These are phyloP conservation scores for Phytoseiulus persimilis DNA, from an alignment of 2,888 invertebrate genomes.

Conservation along the genomic window DNA sequence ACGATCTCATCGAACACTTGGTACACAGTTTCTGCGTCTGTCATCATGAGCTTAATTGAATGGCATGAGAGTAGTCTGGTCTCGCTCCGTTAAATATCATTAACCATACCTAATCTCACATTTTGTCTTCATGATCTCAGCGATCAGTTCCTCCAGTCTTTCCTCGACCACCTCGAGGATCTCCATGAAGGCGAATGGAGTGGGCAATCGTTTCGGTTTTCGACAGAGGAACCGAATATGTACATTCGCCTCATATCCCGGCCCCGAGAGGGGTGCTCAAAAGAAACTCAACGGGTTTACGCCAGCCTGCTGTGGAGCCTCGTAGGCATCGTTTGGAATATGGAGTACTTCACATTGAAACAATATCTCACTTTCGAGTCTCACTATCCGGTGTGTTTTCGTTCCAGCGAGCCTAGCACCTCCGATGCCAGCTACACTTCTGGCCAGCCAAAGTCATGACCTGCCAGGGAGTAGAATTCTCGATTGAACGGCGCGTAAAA, in stretches of 20 bases:
- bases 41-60: background rate
- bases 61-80: background rate
- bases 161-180: background rate
- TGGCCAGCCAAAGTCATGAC: slow-evolving; percentile 86
- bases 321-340: background rate
- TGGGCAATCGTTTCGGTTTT: background rate
- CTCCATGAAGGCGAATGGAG: background rate
- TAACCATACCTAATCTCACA: background rate
- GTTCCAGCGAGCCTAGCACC: background rate
- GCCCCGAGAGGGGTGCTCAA: too few relatives aligned
- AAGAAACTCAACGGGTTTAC: background rate
- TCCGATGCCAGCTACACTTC: slow-evolving; percentile 51
- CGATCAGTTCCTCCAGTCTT: background rate
- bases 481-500: slow-evolving; percentile 87
- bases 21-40: background rate
- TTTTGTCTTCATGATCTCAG: background rate
- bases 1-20: background rate
- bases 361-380: background rate
- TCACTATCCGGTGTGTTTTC: background rate
- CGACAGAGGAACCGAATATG: too few relatives aligned
- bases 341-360: background rate
- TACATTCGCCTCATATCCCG: too few relatives aligned
- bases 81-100: background rate
- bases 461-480: slow-evolving; percentile 82
- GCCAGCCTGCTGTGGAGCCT: background rate